Base-by-base conservation (phyloP, 2,113 vertebrate genomes). In the Spilogale gracilis region DNA sequence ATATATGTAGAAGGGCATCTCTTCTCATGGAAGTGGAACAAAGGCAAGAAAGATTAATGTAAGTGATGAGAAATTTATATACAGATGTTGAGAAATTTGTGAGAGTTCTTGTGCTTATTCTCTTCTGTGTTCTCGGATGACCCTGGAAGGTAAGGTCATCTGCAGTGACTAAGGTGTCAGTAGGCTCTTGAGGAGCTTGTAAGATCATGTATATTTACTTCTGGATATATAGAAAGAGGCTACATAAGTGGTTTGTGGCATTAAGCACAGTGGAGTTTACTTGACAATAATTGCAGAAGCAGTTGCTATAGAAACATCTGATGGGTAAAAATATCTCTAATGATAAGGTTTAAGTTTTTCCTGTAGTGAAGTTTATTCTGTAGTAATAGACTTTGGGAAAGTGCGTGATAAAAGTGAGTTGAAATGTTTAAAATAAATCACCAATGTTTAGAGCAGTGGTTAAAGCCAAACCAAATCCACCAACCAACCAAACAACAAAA, bases 391-490 rank as follows among this genome's bases (percentile, higher is more conserved):
- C 5, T 60, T 76, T 61, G 38, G 60, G 14, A 85, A 78, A 82
- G 20, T 30, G 61, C 63, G 20, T 69, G 67, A 65, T 32, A 79
- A 63, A 65, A 3, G 25, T 25, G 38, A 81, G 23, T 58, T 93
- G 27, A 61, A 88, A 95, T n/a, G 3, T 88, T 74, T 80, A 79
- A 97, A 73, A 69, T 88, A 91, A 91, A 90, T 45, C 27, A 91
- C 25, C 52, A 58, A 7, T 9, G 14, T 54, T 10, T 61, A 92
- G 3, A 89, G 21, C 4, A 86, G 81, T 60, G 13, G 9, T 90
- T 30, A 71, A 80, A 80, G 21, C 25, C 45, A 74, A 74, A 74
- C 2, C 13, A 78, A 78, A 78, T 13, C 7, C 16, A 38, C 16
- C 8, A 16, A 76, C 73, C 45, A 50, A 67, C 13, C 63, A 32